Evolutionary conservation across 1,140 invertebrate species (phyloP).

Genomic region (Zaprionus gabonicus): DNA sequence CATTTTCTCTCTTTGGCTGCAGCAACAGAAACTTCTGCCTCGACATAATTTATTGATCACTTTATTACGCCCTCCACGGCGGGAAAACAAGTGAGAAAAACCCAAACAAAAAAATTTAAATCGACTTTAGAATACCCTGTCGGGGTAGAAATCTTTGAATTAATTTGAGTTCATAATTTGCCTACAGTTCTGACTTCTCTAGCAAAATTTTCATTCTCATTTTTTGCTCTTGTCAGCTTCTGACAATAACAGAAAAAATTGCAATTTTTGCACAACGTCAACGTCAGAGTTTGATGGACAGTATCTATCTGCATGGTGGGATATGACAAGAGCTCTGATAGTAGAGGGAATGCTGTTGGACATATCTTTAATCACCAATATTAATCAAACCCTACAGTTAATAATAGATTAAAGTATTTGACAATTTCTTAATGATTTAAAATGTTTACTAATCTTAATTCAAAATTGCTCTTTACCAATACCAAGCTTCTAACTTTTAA

Average conservation of each 20-base stretch:
- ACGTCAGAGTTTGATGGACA: background rate
- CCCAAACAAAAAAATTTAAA: background rate
- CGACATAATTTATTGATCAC: slow-evolving; percentile 66
- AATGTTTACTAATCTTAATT: no score
- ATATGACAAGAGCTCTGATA: background rate
- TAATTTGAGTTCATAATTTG: background rate
- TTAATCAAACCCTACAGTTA: background rate
- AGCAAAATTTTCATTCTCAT: background rate
- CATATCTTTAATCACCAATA: background rate
- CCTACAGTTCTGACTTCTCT: background rate
- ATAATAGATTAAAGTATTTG: no score
- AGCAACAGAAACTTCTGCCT: slow-evolving; percentile 48
- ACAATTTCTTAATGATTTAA: no score
- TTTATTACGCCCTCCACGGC: slow-evolving; percentile 29
- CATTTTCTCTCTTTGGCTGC: slow-evolving; percentile 31
- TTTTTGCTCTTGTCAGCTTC: background rate
- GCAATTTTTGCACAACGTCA: background rate
- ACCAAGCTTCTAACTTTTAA: no score
- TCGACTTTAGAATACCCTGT: background rate
- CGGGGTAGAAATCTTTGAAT: background rate
- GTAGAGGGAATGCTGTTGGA: no score
- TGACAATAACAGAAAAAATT: background rate
- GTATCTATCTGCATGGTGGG: background rate
- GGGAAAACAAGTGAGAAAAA: background rate
- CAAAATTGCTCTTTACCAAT: no score